These are phyloP conservation scores for Girardinus metallicus DNA, from an alignment of 2,797 vertebrate genomes.

Conservation along the genomic window DNA sequence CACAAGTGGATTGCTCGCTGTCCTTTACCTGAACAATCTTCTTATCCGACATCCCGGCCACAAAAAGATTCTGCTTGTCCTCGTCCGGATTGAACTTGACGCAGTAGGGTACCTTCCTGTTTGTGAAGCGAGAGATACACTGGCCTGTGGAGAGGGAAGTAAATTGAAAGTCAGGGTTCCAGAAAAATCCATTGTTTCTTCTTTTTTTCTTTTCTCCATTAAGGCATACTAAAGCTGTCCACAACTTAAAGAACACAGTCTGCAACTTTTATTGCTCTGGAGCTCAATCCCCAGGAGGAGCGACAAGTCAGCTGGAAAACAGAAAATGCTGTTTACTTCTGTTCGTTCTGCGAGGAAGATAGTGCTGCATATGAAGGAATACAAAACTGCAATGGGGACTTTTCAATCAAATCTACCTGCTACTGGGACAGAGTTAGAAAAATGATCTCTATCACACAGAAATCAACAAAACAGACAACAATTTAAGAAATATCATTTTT, in stretches of 20 bases:
- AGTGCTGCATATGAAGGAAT: conserved; percentile 1
- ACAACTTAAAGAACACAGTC: conserved; percentile 13
- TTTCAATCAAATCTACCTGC: not conserved
- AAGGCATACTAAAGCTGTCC: conserved; percentile 24
- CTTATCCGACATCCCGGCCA: conserved; percentile 99
- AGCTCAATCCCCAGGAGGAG: conserved; percentile 16
- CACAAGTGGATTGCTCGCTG: conserved; percentile 3
- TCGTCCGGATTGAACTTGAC: conserved; percentile 99
- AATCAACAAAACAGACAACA: not conserved
- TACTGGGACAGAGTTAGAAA: conserved; percentile 11
- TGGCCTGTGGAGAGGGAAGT: conserved; percentile 82
- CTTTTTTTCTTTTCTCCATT: conserved; percentile 21
- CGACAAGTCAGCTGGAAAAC: conserved; percentile 18
- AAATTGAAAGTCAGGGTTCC: conserved; percentile 43
- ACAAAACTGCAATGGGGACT: conserved; percentile 1
- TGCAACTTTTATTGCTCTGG: conserved; percentile 20
- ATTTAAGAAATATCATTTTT: not conserved
- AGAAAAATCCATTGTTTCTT: conserved; percentile 42
- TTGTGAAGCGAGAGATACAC: conserved; percentile 95
- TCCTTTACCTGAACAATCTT: conserved; percentile 95
- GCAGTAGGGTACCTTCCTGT: conserved; percentile 97
- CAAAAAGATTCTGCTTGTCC: conserved; percentile 96
- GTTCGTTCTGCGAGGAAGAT: conserved; percentile 20
- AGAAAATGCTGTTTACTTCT: conserved; percentile 7
- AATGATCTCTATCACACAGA: not conserved